Percentiles rank a stretch among this genome's conserved stretches.
phyloP scores from a whole-genome alignment of 2,113 vertebrate species.

The Vombatus ursinus region DNA sequence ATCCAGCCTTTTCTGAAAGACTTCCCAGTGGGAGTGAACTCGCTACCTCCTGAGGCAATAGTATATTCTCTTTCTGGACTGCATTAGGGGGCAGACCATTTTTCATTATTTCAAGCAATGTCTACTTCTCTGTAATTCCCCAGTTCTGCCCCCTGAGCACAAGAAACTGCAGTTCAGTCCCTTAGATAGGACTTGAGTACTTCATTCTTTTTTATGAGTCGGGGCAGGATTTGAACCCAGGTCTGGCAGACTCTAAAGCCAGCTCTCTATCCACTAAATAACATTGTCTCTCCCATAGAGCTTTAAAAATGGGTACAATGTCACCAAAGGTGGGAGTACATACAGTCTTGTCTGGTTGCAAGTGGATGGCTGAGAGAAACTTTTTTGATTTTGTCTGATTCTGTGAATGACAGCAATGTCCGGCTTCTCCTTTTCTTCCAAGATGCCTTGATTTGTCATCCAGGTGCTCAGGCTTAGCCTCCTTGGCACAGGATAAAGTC shows the following conservation, averaged over 20 bases:
- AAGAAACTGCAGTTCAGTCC: not conserved
- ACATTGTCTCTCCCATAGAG: not conserved
- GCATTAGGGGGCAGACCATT: not conserved
- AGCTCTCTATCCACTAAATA: not conserved
- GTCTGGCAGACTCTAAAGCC: not conserved
- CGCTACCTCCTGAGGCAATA: not conserved
- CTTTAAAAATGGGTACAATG: fast-evolving
- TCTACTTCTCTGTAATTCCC: not conserved
- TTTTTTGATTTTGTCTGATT: not conserved
- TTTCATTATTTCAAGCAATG: not conserved
- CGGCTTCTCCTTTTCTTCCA: not conserved
- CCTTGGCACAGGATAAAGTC: not conserved
- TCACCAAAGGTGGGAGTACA: not conserved
- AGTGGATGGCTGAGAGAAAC: fast-evolving
- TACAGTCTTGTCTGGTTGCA: no score
- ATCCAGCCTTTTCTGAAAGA: not conserved
- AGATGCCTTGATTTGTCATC: not conserved
- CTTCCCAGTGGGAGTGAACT: not conserved
- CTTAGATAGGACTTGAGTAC: not conserved
- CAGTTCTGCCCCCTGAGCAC: not conserved
- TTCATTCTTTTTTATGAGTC: not conserved
- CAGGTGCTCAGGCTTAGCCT: not conserved
- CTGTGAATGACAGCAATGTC: not conserved
- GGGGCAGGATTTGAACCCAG: not conserved
- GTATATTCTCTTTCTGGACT: not conserved